Evolutionary conservation across 2,113 vertebrate genomes (phyloP), one percentile per base, ranked within the genome.

Genomic region (Nothocercus julius): DNA sequence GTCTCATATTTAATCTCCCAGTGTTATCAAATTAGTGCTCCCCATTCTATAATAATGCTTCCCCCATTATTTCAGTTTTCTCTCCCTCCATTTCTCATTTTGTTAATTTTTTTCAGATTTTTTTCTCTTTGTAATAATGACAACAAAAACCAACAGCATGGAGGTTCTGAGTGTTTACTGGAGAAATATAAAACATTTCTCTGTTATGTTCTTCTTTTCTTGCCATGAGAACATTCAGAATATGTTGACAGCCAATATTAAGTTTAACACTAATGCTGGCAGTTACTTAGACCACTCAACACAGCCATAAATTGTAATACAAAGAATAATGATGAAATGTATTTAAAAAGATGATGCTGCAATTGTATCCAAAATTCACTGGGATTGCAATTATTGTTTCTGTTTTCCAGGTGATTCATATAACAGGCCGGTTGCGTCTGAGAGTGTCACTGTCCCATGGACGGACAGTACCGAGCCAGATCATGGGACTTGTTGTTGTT

Each of bases 401-500:
- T 97, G 47, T 96, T 83, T 95, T 98, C 34, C 98, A 99, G 99
- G 99, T 99, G 97, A 99, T 99, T 97, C 99, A 99, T 92, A 96
- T 99, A 94, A 99, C 99, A 28, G 99, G 99, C 88, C 98, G 99
- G 73, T 98, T 99, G 92, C 98, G 99, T 89, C 99, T 99, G 96
- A 97, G 99, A 96, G 98, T 99, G 92, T 98, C 99, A 1, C 97
- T 99, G 97, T 99, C 99, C 21, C 99, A 99, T 36, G 98, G 98
- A 92, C 98, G 99, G 95, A 98, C 99, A 2, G 98, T 99, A 91
- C 99, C 99, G 90, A 98, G 98, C 96, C 99, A 99, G 97, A 99
- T 99, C 97, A 99, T 99, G 98, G 99, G 99, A 73, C 99, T 99
- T 76, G 99, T 99, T 94, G 99, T 99, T 49, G 98, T 99, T 91